A percentile compares a stretch with the other conserved stretches of the same genome.
phyloP scores from a whole-genome alignment of 2,888 invertebrate species.

The Dolichopus griseipennis region DNA sequence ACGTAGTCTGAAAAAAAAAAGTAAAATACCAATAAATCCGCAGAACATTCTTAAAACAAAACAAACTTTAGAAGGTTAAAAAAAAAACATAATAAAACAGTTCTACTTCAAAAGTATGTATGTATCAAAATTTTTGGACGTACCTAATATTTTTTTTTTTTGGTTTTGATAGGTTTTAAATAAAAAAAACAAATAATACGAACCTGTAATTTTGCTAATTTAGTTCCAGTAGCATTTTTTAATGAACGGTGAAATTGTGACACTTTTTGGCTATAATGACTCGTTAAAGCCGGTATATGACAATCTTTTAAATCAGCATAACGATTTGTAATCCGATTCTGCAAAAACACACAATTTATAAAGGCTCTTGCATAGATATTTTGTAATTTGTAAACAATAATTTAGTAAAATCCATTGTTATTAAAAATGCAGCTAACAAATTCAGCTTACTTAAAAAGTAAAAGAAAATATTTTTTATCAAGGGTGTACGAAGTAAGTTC shows the following conservation, averaged over 20 bases:
- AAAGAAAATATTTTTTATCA: too few species aligned
- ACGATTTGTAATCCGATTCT: conserved; percentile 58
- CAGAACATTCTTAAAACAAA: too few species aligned
- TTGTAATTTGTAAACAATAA: conserved; percentile 8
- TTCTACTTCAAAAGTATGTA: too few species aligned
- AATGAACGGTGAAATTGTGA: conserved; percentile 91
- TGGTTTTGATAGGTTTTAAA: too few species aligned
- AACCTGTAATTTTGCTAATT: conserved; percentile 83
- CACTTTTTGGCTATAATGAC: conserved; percentile 83
- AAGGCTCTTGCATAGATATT: background rate
- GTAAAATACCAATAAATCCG: background rate
- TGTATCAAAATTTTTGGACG: too few species aligned
- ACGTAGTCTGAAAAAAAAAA: conserved; percentile 52
- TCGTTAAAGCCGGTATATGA: conserved; percentile 78
- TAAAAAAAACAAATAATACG: conserved; percentile 23
- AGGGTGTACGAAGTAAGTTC: too few species aligned
- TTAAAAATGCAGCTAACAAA: background rate
- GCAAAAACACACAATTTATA: conserved; percentile 38
- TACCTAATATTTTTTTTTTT: too few species aligned
- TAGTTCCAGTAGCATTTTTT: conserved; percentile 75
- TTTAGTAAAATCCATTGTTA: background rate
- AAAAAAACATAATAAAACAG: too few species aligned
- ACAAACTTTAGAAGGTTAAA: too few species aligned
- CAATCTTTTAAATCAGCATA: conserved; percentile 84
- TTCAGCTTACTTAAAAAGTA: too few species aligned